These are phyloP conservation scores for Polia nebulosa DNA, from an alignment of 2,888 invertebrate genomes.

Conservation along the genomic window DNA sequence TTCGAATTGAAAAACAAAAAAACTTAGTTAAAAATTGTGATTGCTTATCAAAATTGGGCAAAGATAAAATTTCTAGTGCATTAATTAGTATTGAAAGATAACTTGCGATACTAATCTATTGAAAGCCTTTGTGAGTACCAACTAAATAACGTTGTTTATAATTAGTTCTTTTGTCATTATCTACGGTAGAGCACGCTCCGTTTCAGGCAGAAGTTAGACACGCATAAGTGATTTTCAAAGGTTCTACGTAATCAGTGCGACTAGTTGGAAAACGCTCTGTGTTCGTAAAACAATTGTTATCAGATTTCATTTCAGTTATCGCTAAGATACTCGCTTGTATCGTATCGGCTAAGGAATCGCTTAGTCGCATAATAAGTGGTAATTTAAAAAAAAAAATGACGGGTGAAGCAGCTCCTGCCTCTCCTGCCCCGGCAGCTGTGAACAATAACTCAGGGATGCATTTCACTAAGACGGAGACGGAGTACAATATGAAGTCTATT, in stretches of 20 bases:
- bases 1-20: not conserved
- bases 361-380: conserved; percentile 43
- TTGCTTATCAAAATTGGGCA: not conserved
- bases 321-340: conserved; percentile 65
- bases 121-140: conserved; percentile 10
- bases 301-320: conserved; percentile 70
- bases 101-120: conserved; percentile 25
- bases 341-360: conserved; percentile 39
- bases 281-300: conserved; percentile 70
- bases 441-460: conserved; percentile 76
- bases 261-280: conserved; percentile 56
- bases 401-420: conserved; percentile 15
- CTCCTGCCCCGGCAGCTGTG: conserved; percentile 20
- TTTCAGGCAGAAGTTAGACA: conserved; percentile 32
- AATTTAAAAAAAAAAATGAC: conserved; percentile 32
- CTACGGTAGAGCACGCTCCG: not conserved
- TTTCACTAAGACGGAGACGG: conserved; percentile 83
- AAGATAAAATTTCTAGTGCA: conserved; percentile 21
- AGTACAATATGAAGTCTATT: conserved; percentile 88
- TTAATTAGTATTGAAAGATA: conserved; percentile 25
- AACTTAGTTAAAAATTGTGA: conserved; percentile 11
- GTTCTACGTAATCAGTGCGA: conserved; percentile 7
- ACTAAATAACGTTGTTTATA: conserved; percentile 22
- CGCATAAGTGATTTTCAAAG: conserved; percentile 13
- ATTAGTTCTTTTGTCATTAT: conserved; percentile 13